These are phyloP conservation scores for Hemibagrus guttatus DNA, from an alignment of 2,797 vertebrate genomes.

Conservation along the genomic window DNA sequence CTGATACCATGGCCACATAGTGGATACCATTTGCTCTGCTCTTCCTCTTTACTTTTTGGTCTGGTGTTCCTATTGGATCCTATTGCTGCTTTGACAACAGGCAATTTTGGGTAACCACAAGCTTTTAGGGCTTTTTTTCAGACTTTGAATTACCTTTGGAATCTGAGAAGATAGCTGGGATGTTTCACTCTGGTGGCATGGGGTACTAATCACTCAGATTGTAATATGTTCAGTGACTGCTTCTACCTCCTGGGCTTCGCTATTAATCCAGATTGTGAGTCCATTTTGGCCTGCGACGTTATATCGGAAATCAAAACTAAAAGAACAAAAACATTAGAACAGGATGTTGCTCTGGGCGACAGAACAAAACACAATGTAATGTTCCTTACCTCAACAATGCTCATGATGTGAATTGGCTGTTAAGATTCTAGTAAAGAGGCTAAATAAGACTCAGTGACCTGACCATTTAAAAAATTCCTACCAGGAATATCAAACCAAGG, in stretches of 20 bases:
- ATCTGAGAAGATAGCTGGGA: not conserved
- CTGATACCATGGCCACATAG: not conserved
- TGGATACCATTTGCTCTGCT: not conserved
- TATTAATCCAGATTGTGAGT: not conserved
- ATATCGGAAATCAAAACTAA: not conserved
- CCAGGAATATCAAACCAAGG: not conserved
- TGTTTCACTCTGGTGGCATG: not conserved
- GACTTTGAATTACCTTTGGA: not conserved
- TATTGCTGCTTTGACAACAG: not conserved
- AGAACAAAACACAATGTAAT: not conserved
- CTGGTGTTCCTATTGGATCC: not conserved
- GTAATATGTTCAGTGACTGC: not conserved
- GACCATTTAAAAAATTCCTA: not conserved
- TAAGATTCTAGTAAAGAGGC: not conserved
- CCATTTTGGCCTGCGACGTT: not conserved
- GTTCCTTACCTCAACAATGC: not conserved
- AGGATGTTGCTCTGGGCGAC: not conserved
- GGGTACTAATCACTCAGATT: not conserved
- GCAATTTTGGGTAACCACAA: not conserved
- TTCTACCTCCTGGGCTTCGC: not conserved
- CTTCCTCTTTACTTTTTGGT: not conserved
- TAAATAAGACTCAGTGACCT: not conserved
- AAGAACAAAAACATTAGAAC: not conserved
- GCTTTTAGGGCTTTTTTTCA: slow-evolving; percentile 2
- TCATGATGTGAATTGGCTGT: not conserved